These are phyloP conservation scores for Naja naja DNA, from an alignment of 2,113 vertebrate genomes.

Conservation along the genomic window DNA sequence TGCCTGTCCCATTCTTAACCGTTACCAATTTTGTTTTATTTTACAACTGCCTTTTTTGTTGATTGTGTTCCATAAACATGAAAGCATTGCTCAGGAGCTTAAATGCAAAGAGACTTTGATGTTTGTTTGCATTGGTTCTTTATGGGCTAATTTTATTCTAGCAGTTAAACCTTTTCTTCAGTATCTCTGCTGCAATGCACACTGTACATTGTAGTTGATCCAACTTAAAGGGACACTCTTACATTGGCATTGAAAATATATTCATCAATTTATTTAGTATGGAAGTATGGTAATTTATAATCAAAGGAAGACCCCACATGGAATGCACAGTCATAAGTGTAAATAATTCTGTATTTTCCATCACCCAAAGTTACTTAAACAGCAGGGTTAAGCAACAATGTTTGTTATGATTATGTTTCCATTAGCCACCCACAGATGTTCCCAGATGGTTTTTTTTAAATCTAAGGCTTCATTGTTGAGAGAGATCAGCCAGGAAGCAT, in stretches of 20 bases:
- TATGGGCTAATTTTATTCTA: background rate
- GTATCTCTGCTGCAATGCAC: background rate
- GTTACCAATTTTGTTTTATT: background rate
- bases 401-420: constrained; percentile 44
- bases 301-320: constrained; percentile 13
- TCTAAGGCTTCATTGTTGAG: constrained; percentile 10
- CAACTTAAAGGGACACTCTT: background rate
- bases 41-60: background rate
- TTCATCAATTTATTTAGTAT: constrained; percentile 15
- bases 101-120: background rate
- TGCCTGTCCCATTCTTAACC: background rate
- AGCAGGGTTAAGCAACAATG: constrained; percentile 46
- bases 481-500: constrained; percentile 13
- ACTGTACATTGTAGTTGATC: background rate
- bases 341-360: constrained; percentile 41
- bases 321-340: constrained; percentile 31
- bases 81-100: background rate
- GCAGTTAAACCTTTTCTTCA: background rate
- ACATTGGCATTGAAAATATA: constrained; percentile 35
- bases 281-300: constrained; percentile 20
- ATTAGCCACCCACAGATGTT: constrained; percentile 43
- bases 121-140: background rate
- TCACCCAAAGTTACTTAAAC: constrained; percentile 29
- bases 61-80: background rate
- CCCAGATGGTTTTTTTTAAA: constrained; percentile 28